Evolutionary conservation across 2,797 vertebrate genomes (phyloP).

Genomic region (Coreius guichenoti): DNA sequence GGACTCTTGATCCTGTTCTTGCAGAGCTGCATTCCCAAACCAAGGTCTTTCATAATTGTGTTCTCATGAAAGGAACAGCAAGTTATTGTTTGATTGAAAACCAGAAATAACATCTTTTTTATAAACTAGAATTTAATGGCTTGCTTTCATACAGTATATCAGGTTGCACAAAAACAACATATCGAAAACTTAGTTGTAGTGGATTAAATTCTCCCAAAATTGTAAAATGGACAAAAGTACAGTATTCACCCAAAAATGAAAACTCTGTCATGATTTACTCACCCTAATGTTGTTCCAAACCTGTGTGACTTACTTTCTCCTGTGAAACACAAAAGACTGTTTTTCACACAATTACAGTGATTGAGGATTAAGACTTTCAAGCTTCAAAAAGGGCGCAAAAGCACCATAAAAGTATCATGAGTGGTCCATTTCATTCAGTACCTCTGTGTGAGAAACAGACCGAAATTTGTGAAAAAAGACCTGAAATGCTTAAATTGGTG

Average conservation of each 20-base stretch:
- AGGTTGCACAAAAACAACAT: not conserved
- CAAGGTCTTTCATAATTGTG: conserved; percentile 25
- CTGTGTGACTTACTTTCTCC: not conserved
- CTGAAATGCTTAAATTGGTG: not conserved
- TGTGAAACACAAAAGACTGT: not conserved
- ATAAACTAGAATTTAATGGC: not conserved
- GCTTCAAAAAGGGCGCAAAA: not conserved
- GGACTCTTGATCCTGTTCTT: not conserved
- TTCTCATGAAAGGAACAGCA: conserved; percentile 2
- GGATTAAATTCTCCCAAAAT: not conserved
- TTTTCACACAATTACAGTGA: not conserved
- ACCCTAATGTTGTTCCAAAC: not conserved
- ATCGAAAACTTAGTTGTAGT: not conserved
- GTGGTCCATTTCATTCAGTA: not conserved
- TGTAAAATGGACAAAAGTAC: not conserved
- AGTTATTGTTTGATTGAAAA: conserved; percentile 14
- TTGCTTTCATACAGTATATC: not conserved
- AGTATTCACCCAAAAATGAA: not conserved
- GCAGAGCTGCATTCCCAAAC: conserved; percentile 19
- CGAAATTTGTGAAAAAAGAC: not conserved
- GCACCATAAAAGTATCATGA: not conserved
- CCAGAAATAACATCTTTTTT: not conserved
- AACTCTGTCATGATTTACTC: not conserved
- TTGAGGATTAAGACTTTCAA: not conserved
- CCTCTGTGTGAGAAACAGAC: not conserved